Evolutionary conservation across 2,888 invertebrate genomes (phyloP).

Genomic region (Xylocampa areola): DNA sequence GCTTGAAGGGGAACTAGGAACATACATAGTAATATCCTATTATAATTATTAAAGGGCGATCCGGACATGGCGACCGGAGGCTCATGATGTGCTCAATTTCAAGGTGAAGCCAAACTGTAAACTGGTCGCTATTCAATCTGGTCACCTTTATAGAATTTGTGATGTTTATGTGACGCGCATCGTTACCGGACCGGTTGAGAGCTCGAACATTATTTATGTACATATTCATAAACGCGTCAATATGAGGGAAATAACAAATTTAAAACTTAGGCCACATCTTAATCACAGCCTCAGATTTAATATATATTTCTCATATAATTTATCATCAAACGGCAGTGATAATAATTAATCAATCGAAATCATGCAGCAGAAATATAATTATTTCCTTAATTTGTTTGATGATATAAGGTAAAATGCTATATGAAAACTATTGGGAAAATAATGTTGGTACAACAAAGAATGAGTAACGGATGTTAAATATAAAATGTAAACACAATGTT

Average conservation of each 20-base stretch:
- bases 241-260: conserved; percentile 23
- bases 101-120: conserved; percentile 16
- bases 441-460: conserved; percentile 1
- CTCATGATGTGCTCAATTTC: conserved; percentile 1
- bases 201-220: conserved; percentile 9
- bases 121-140: conserved; percentile 16
- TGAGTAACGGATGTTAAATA: conserved; percentile 3
- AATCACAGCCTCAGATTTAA: not conserved
- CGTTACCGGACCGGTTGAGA: conserved; percentile 14
- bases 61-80: not conserved
- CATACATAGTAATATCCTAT: no score
- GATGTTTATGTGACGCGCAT: not conserved
- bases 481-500: not conserved
- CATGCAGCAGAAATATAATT: not conserved
- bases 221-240: conserved; percentile 16
- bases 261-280: conserved; percentile 1
- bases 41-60: not conserved
- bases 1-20: no score
- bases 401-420: not conserved
- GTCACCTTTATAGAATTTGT: not conserved
- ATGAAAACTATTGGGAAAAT: conserved; percentile 10
- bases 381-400: not conserved
- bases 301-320: not conserved
- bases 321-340: not conserved
- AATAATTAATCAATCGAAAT: not conserved